Evolutionary conservation across 2,113 vertebrate species (phyloP).

Genomic region (Oncorhynchus tshawytscha): DNA sequence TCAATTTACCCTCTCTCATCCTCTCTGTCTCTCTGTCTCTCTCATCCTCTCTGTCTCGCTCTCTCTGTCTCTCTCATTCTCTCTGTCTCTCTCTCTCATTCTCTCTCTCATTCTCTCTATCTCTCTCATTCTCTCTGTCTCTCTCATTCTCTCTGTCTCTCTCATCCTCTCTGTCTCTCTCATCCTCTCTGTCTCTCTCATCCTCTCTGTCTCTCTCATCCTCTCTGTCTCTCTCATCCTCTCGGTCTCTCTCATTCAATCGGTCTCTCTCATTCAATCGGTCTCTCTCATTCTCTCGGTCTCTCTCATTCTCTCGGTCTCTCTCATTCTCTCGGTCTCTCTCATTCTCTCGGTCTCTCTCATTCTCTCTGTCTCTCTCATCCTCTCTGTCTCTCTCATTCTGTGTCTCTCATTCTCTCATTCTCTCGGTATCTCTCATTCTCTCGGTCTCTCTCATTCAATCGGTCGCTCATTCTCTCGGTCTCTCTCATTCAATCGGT

Average conservation of each 20-base stretch:
- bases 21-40: not conserved
- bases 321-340: too few species aligned
- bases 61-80: constrained; percentile 14
- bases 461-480: constrained; percentile 43
- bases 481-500: constrained; percentile 33
- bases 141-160: constrained; percentile 41
- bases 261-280: too few species aligned
- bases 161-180: not conserved
- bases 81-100: constrained; percentile 28
- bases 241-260: too few species aligned
- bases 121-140: constrained; percentile 25
- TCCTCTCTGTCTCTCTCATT: not conserved
- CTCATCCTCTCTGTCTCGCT: constrained; percentile 38
- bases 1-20: constrained; percentile 50
- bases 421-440: constrained; percentile 39
- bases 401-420: constrained; percentile 19
- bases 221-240: too few species aligned
- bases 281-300: too few species aligned
- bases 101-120: constrained; percentile 28
- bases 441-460: not conserved
- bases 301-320: too few species aligned
- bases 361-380: too few species aligned
- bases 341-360: too few species aligned
- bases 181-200: too few species aligned
- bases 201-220: too few species aligned